Evolutionary conservation across 37 sponge, comb jelly and placozoan genomes (phyloP), one percentile per base, ranked within the genome.

Genomic region (Cliona cf. orientalis): DNA sequence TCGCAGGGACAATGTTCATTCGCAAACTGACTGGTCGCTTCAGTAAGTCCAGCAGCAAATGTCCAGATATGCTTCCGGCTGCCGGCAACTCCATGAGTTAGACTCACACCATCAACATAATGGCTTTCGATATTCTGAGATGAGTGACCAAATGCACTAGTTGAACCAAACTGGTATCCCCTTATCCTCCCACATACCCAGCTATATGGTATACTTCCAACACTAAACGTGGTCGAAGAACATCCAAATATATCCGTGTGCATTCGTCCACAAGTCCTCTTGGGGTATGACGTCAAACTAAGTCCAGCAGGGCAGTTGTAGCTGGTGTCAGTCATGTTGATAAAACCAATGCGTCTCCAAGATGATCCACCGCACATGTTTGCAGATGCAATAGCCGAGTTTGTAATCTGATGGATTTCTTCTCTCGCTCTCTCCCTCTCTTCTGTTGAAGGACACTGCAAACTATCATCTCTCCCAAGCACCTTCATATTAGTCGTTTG

Each of bases 131-230:
- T 49, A 9, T 9, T 49, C 53, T 49, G 53, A 19, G n/a, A n/a
- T n/a, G n/a, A n/a, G n/a, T n/a, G n/a, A n/a, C n/a, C n/a, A 49
- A 49, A 49, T 49, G 53, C 53, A 49, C 53, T 49, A 49, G 53
- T 49, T 49, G 53, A 49, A 19, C 53, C 53, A 49, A 49, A 19
- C 14, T 49, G 53, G 14, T 49, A 49, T 49, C 53, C 53, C 9
- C 14, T 14, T 9, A 49, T 49, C 14, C 53, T 49, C 14, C 53
- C 53, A 14, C 53, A 49, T 9, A 49, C 53, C 14, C 14, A 14
- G 53, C 53, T 49, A 14, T 49, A 49, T 14, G 53, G 53, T 49
- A 9, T 9, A 49, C 53, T 14, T 19, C 14, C 14, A 14, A 19
- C 14, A 14, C 14, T 49, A 14, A 49, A 49, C 14, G 14, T 49